A percentile compares a stretch with the other conserved stretches of the same genome.
These are phyloP conservation scores for Lampris incognitus DNA, from an alignment of 2,113 vertebrate species.

Conservation along the genomic window DNA sequence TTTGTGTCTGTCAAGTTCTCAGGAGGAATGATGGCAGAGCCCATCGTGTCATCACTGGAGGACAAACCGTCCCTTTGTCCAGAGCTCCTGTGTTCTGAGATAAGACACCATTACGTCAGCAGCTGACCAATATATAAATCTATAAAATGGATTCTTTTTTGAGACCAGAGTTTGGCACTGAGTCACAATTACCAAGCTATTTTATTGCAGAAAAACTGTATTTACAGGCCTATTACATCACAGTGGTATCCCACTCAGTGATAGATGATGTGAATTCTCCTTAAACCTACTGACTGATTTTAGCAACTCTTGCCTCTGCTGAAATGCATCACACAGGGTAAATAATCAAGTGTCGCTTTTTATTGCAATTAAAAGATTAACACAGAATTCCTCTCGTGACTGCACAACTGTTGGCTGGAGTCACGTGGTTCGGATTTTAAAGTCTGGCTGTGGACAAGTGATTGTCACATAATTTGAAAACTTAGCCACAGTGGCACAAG, in stretches of 20 bases:
- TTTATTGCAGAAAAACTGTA: no score
- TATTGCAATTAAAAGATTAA: not conserved
- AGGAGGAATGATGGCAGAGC: conserved; percentile 20
- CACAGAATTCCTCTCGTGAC: conserved; percentile 9
- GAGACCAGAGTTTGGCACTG: not conserved
- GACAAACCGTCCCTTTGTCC: conserved; percentile 69
- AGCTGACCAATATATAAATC: conserved; percentile 20
- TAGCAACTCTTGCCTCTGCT: not conserved
- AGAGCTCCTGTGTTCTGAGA: conserved; percentile 66
- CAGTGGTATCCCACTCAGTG: no score
- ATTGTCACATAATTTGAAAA: conserved; percentile 53
- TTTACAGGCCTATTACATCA: no score
- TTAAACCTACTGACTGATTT: not conserved
- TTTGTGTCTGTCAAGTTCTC: conserved; percentile 24
- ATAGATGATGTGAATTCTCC: not conserved
- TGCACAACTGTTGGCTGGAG: not conserved
- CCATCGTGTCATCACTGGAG: conserved; percentile 10
- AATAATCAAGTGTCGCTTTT: not conserved
- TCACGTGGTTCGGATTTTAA: conserved; percentile 49
- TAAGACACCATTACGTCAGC: conserved; percentile 68
- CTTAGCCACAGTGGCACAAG: conserved; percentile 72
- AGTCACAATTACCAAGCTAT: not conserved
- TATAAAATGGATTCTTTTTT: conserved; percentile 13
- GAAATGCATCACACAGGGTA: not conserved
- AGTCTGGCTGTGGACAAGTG: conserved; percentile 41